phyloP scores from a whole-genome alignment of 2,888 invertebrate genomes.

The Brenthis hecate region DNA sequence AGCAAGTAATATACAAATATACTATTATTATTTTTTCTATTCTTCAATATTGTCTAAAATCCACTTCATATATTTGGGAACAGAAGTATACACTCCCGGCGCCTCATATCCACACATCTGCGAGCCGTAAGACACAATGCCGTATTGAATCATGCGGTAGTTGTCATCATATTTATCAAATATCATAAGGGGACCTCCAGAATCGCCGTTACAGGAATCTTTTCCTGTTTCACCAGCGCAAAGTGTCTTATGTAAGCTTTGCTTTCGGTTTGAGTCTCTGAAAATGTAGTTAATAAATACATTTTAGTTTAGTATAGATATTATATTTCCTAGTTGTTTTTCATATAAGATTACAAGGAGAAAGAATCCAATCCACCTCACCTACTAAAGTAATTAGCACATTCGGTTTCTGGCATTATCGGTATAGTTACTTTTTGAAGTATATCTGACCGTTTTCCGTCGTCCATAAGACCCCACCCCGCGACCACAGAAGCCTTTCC shows the following conservation, averaged over 20 bases:
- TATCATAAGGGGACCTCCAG: slow-evolving; percentile 84
- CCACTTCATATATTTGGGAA: slow-evolving; percentile 65
- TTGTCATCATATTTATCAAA: slow-evolving; percentile 34
- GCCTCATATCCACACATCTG: slow-evolving; percentile 51
- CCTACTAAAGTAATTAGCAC: slow-evolving; percentile 21
- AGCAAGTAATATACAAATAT: not conserved
- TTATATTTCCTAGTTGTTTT: no score
- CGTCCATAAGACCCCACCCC: slow-evolving; percentile 35
- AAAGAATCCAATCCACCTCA: not conserved
- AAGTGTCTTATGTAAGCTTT: slow-evolving; percentile 42
- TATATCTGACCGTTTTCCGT: not conserved
- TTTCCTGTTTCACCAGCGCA: slow-evolving; percentile 66
- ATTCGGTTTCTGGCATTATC: slow-evolving; percentile 15
- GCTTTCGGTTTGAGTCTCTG: not conserved
- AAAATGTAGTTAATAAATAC: no score
- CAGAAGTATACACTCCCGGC: slow-evolving; percentile 70
- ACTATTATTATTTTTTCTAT: slow-evolving; percentile 24
- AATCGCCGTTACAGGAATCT: slow-evolving; percentile 86
- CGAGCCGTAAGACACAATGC: slow-evolving; percentile 50
- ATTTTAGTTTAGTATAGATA: no score
- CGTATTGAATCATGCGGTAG: slow-evolving; percentile 47
- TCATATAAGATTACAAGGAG: no score
- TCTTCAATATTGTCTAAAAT: slow-evolving; percentile 52
- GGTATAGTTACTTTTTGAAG: slow-evolving; percentile 34
- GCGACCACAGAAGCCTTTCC: slow-evolving; percentile 26